Conservation (phyloP, 2,113 vertebrate species). For the Rhinichthys klamathensis region DNA sequence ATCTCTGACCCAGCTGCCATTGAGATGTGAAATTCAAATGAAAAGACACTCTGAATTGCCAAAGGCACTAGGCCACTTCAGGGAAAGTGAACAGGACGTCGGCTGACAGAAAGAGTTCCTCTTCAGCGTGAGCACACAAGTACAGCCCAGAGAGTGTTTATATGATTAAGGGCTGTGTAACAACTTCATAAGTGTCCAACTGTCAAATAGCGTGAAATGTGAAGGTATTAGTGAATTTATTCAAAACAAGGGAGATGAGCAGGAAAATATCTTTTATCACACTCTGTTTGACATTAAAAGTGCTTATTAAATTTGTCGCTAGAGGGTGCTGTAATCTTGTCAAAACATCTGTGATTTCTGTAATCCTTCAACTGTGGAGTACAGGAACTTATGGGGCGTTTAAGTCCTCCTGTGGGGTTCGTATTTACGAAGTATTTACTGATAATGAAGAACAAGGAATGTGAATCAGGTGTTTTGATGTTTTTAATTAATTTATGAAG, state of each 20-base stretch:
- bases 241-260: background rate
- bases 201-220: background rate
- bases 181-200: background rate
- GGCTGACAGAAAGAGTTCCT: slow-evolving; percentile 37
- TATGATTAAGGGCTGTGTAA: background rate
- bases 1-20: slow-evolving; percentile 14
- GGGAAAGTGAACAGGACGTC: slow-evolving; percentile 42
- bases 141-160: slow-evolving; percentile 4
- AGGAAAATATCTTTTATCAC: background rate
- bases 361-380: background rate
- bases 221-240: background rate
- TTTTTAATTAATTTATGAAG: no score
- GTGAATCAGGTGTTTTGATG: no score
- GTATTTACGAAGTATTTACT: no score
- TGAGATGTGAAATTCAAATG: slow-evolving; percentile 39
- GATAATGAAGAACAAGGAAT: no score
- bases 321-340: slow-evolving; percentile 28
- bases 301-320: background rate
- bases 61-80: slow-evolving; percentile 52
- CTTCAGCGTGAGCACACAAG: background rate
- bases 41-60: slow-evolving; percentile 51
- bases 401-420: no score
- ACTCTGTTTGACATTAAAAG: background rate
- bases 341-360: background rate
- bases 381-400: no score